phyloP scores from a whole-genome alignment of 2,888 invertebrate species.

The Pemphredon lugubris region DNA sequence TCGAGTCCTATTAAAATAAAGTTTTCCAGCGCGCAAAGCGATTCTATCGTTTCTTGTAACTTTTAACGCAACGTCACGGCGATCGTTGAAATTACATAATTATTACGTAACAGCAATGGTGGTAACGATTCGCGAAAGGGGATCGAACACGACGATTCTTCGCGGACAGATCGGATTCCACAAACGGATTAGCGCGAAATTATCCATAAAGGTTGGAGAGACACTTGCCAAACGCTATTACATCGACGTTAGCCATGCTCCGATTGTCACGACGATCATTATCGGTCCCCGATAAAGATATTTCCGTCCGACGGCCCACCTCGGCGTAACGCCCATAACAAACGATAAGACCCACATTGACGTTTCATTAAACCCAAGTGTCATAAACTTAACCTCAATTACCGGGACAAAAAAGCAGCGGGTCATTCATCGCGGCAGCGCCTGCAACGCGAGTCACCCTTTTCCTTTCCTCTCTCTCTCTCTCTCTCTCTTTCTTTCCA shows the following conservation, averaged over 20 bases:
- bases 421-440: constrained; percentile 28
- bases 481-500: not conserved
- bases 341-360: constrained; percentile 3
- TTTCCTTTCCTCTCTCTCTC: not conserved
- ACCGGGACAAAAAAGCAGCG: constrained; percentile 30
- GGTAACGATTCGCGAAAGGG: no score
- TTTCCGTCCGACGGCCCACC: constrained; percentile 3
- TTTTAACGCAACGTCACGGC: no score
- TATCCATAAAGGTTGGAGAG: no score
- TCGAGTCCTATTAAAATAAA: no score
- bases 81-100: no score
- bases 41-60: no score
- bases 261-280: constrained; percentile 40
- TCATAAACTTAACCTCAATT: constrained; percentile 23
- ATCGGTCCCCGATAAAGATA: constrained; percentile 36
- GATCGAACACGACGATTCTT: no score
- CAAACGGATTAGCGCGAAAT: no score
- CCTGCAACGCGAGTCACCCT: constrained; percentile 13
- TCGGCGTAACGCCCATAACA: constrained; percentile 7
- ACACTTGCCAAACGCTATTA: constrained; percentile 39
- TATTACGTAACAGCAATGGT: no score
- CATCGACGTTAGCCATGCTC: constrained; percentile 26
- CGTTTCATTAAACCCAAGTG: constrained; percentile 19
- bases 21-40: no score
- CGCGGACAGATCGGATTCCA: no score